A percentile compares a stretch with the other conserved stretches of the same genome.
Conservation (phyloP, 2,113 vertebrate species). For the Apodemus sylvaticus region DNA sequence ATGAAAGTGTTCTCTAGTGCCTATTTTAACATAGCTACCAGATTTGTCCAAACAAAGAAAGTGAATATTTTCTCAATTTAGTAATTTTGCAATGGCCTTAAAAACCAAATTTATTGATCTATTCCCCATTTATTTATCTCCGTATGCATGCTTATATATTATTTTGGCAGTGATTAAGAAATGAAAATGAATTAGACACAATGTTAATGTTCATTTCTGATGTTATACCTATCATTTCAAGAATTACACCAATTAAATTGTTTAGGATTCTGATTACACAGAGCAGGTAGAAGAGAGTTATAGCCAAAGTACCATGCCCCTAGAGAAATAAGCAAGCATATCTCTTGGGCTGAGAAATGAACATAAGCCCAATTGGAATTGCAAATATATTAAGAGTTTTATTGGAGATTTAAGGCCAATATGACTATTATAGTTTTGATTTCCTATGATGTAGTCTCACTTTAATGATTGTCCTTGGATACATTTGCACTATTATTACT, state of each 20-base stretch:
- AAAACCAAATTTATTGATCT: slow-evolving; percentile 55
- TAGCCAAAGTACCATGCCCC: not conserved
- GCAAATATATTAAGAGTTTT: slow-evolving; percentile 17
- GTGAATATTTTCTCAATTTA: slow-evolving; percentile 67
- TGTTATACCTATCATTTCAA: slow-evolving; percentile 9
- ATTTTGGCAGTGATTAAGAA: slow-evolving; percentile 48
- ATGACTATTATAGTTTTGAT: not conserved
- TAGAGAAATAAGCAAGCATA: not conserved
- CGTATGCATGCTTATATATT: not conserved
- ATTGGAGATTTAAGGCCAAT: not conserved
- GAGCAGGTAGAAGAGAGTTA: not conserved
- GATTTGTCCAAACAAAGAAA: slow-evolving; percentile 64
- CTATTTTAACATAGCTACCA: slow-evolving; percentile 70
- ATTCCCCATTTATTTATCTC: slow-evolving; percentile 43
- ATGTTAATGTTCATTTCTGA: slow-evolving; percentile 12
- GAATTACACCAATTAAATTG: not conserved
- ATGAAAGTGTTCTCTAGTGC: slow-evolving; percentile 73
- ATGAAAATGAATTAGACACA: slow-evolving; percentile 19
- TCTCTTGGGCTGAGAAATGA: not conserved
- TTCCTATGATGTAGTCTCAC: slow-evolving; percentile 18
- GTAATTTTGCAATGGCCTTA: slow-evolving; percentile 55
- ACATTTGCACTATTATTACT: slow-evolving; percentile 48
- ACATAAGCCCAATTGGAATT: not conserved
- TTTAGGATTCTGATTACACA: slow-evolving; percentile 13
- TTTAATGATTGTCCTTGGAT: slow-evolving; percentile 41